These are phyloP conservation scores for Andricus quercusramuli DNA, from an alignment of 2,888 invertebrate genomes.

Conservation along the genomic window DNA sequence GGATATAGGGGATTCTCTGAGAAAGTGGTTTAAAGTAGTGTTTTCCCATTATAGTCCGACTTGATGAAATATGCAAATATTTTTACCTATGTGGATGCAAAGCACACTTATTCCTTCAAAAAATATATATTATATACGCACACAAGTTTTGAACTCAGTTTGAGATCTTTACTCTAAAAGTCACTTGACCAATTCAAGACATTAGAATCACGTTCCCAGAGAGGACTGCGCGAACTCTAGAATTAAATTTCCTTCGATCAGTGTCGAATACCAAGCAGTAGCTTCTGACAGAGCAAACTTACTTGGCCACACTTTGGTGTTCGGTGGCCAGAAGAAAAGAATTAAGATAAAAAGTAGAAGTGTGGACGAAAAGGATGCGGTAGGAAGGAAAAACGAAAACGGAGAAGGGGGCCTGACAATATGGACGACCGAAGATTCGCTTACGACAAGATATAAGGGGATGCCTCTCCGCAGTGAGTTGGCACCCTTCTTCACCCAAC, in stretches of 20 bases:
- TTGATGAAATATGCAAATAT: not conserved
- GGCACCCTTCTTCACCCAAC: not conserved
- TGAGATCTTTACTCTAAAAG: not conserved
- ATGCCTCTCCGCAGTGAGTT: not conserved
- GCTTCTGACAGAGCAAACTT: not conserved
- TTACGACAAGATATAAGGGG: not conserved
- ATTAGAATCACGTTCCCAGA: not conserved
- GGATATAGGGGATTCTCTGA: too few relatives aligned
- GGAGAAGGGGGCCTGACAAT: constrained; percentile 3
- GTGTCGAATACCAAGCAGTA: constrained; percentile 69
- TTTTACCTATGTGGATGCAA: too few relatives aligned
- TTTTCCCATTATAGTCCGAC: not conserved
- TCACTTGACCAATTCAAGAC: not conserved
- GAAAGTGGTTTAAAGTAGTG: not conserved
- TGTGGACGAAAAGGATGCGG: not conserved
- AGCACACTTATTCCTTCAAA: not conserved
- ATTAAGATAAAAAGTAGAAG: constrained; percentile 15
- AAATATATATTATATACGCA: not conserved
- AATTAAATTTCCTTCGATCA: constrained; percentile 71
- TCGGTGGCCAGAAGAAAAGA: constrained; percentile 12
- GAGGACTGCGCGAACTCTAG: constrained; percentile 58
- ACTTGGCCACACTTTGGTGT: not conserved
- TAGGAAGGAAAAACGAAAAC: constrained; percentile 19
- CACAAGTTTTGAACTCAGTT: not conserved
- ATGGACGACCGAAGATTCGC: constrained; percentile 8